phyloP scores from a whole-genome alignment of 2,888 invertebrate genomes.

The Eledona agricola region DNA sequence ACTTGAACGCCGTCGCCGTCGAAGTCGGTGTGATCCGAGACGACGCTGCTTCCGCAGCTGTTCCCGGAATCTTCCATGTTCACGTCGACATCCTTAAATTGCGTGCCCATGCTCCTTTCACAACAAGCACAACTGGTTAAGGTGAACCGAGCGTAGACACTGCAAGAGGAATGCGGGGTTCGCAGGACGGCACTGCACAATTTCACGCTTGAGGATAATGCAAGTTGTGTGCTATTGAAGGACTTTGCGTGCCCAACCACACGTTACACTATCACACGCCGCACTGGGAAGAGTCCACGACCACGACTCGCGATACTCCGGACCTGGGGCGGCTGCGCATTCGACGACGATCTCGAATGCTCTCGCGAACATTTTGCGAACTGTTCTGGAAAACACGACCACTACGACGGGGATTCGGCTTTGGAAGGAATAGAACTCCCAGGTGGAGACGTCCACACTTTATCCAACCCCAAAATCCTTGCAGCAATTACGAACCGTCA shows the following conservation, averaged over 20 bases:
- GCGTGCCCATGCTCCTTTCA: slow-evolving; percentile 60
- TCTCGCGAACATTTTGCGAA: slow-evolving; percentile 17
- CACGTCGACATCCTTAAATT: slow-evolving; percentile 58
- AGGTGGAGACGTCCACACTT: not conserved
- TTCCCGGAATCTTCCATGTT: slow-evolving; percentile 62
- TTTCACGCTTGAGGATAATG: slow-evolving; percentile 26
- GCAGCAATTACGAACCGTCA: too few relatives aligned
- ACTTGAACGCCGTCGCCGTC: slow-evolving; percentile 69
- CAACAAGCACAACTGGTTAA: slow-evolving; percentile 39
- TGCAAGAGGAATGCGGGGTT: slow-evolving; percentile 24
- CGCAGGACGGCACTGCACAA: slow-evolving; percentile 31
- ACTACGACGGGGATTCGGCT: slow-evolving; percentile 4
- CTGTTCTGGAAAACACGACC: slow-evolving; percentile 19
- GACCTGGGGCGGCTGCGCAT: slow-evolving; percentile 28
- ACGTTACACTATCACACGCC: slow-evolving; percentile 55
- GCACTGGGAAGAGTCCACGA: slow-evolving; percentile 50
- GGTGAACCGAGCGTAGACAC: slow-evolving; percentile 20
- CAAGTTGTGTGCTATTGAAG: slow-evolving; percentile 20
- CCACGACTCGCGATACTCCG: slow-evolving; percentile 25
- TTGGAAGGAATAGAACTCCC: not conserved
- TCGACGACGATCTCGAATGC: slow-evolving; percentile 6
- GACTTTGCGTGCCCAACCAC: slow-evolving; percentile 44
- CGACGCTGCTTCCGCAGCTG: slow-evolving; percentile 62
- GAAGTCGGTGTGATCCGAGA: slow-evolving; percentile 63
- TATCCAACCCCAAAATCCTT: too few relatives aligned